Base-by-base conservation (phyloP, 2,113 vertebrate genomes). In the Hypocryptadius cinnamomeus region DNA sequence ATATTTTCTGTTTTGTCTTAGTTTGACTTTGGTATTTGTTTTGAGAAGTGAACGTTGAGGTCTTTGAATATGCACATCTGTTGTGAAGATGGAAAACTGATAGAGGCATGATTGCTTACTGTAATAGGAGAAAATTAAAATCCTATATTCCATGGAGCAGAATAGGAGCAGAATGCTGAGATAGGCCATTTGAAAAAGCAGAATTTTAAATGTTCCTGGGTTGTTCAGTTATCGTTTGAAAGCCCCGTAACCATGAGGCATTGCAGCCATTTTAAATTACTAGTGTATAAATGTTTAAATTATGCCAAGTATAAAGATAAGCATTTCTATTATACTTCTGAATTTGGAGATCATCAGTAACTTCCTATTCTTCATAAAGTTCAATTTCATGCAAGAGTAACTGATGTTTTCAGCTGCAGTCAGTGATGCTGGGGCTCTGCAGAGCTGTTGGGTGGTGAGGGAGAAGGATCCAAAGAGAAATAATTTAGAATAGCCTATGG, bases 341-440 rank as follows among this genome's bases (percentile, higher is more conserved):
- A 96, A 96, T 95, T 61, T 95, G 86, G 92, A 96, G 89, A 96
- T 96, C 85, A 90, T 96, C 77, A 90, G 81, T 95, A 87, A 80
- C 88, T 89, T 93, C 85, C 87, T 95, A 61, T 95, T 96, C 92
- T 94, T 97, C 68, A 76, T 94, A 87, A 84, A 91, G 79, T 91
- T 79, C 95, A 93, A 97, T 96, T 97, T 97, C 93, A 95, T 89
- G 90, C 94, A 93, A 93, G 78, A 96, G 78, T 96, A 93, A 96
- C 93, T 96, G 95, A 94, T 97, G 91, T 85, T 96, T 96, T 94
- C 78, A 84, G 87, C 89, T 93, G 84, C 80, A 93, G 66, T 74
- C 65, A 74, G 72, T 87, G 91, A 90, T 70, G 81, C 92, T 87
- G 92, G 61, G 66, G 48, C 70, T 89, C 64, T 90, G 45, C 71